phyloP scores from a whole-genome alignment of 1,140 invertebrate genomes.

The Neotoxoptera formosana region DNA sequence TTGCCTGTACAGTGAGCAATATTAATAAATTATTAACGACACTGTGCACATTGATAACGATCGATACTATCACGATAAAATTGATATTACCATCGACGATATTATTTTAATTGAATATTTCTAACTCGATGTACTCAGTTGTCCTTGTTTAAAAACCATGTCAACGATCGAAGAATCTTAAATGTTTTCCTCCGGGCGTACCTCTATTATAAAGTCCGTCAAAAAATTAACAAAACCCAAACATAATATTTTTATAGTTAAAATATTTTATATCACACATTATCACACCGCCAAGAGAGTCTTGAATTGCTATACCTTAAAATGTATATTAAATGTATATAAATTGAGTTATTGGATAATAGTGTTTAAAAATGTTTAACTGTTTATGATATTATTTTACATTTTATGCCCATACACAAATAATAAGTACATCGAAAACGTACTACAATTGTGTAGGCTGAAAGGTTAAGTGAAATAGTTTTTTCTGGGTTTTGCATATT shows the following conservation, averaged over 20 bases:
- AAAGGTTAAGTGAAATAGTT: no score
- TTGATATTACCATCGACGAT: background rate
- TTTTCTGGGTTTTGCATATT: background rate
- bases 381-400: no score
- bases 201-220: background rate
- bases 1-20: background rate
- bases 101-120: background rate
- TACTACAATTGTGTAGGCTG: no score
- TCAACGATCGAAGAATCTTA: background rate
- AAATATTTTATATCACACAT: background rate
- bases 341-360: no score
- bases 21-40: background rate
- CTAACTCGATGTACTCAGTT: no score
- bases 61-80: background rate
- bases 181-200: background rate
- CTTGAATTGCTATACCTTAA: no score
- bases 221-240: background rate
- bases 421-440: background rate
- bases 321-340: no score
- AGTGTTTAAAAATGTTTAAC: no score
- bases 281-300: accelerated
- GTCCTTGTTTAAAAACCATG: background rate
- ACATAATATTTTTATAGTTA: background rate
- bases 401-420: no score
- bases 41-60: background rate